Conservation (phyloP, 2,888 invertebrate species). For the Fragum sueziense region DNA sequence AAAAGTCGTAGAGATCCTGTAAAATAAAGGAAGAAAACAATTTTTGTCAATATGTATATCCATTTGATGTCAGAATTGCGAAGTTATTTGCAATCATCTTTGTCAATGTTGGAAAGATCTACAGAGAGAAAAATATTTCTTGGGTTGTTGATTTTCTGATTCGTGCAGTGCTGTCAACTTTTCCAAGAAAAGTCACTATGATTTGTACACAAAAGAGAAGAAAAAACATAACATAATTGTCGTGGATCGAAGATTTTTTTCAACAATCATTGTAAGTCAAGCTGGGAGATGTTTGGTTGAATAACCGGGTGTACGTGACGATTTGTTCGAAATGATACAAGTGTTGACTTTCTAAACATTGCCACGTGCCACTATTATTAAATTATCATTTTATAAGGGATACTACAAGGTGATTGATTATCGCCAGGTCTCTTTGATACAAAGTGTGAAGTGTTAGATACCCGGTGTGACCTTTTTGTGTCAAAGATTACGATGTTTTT, state of each 20-base stretch:
- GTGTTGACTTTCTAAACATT: slow-evolving; percentile 54
- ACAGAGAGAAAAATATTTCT: too few species aligned
- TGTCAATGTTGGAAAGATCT: too few species aligned
- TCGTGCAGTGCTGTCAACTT: too few species aligned
- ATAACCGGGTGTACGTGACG: slow-evolving; percentile 36
- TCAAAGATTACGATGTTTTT: too few species aligned
- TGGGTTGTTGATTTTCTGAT: too few species aligned
- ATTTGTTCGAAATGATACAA: slow-evolving; percentile 28
- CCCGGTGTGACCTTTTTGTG: not conserved
- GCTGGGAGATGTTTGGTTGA: slow-evolving; percentile 18
- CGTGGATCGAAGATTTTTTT: not conserved
- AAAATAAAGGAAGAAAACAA: too few species aligned
- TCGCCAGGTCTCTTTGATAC: not conserved
- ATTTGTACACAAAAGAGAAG: not conserved
- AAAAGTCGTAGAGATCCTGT: too few species aligned
- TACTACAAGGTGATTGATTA: slow-evolving; percentile 6
- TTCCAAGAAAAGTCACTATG: too few species aligned
- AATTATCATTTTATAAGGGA: slow-evolving; percentile 28
- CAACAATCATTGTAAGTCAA: too few species aligned
- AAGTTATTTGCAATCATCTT: too few species aligned
- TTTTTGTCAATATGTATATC: too few species aligned
- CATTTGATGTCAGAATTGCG: too few species aligned
- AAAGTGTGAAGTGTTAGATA: slow-evolving; percentile 4
- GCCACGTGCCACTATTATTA: slow-evolving; percentile 47
- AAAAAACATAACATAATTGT: not conserved